Evolutionary conservation across 2,113 vertebrate genomes (phyloP).

Genomic region (Pavo muticus): DNA sequence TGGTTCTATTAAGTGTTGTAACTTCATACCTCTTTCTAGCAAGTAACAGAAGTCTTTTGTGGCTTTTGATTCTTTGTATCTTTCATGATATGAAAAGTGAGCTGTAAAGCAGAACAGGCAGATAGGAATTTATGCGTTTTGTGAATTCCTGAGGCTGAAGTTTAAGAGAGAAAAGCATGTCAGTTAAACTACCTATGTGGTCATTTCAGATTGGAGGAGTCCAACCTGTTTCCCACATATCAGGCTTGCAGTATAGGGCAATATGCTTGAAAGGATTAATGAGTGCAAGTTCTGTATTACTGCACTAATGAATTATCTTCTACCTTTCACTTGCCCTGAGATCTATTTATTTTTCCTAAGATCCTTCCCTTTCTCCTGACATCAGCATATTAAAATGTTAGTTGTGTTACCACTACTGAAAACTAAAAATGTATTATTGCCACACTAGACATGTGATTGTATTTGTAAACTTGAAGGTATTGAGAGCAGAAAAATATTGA

Average conservation of each 20-base stretch:
- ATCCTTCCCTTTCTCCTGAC: background rate
- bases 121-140: background rate
- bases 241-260: background rate
- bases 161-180: background rate
- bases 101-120: background rate
- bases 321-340: background rate
- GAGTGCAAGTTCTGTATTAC: background rate
- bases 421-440: background rate
- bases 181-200: background rate
- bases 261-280: background rate
- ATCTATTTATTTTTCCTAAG: background rate
- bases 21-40: background rate
- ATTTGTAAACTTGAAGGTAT: background rate
- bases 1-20: constrained; percentile 16
- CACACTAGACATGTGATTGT: background rate
- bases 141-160: background rate
- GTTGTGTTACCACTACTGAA: background rate
- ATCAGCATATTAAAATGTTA: background rate
- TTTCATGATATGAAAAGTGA: background rate
- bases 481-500: background rate
- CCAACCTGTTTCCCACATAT: background rate
- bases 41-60: background rate
- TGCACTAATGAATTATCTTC: background rate
- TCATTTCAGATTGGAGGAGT: background rate
- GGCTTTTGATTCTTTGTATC: background rate